A percentile compares a stretch with the other conserved stretches of the same genome.
Evolutionary conservation across 2,113 vertebrate genomes (phyloP).

Genomic region (Zeus faber): DNA sequence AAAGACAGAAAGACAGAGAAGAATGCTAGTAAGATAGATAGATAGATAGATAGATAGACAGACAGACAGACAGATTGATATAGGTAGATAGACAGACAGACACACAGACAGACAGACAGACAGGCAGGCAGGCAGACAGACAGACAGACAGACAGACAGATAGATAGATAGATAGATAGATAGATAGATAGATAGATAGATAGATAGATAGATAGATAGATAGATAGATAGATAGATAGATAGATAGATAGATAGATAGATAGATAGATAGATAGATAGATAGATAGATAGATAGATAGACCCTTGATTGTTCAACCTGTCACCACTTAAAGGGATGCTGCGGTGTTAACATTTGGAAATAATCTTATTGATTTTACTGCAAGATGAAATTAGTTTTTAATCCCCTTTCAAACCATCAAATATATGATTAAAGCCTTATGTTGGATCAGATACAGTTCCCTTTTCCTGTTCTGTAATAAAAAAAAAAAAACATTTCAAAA

Average conservation of each 20-base stretch:
- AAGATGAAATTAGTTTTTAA: constrained; percentile 3
- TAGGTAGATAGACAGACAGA: background rate
- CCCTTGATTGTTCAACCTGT: too few species aligned
- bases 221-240: too few species aligned
- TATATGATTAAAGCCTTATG: background rate
- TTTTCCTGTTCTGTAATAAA: constrained; percentile 57
- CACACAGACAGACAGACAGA: constrained; percentile 1
- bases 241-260: too few species aligned
- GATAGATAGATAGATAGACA: too few species aligned
- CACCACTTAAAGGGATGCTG: background rate
- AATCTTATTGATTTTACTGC: background rate
- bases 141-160: too few species aligned
- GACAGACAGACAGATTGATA: too few species aligned
- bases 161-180: background rate
- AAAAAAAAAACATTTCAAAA: background rate
- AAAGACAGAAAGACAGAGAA: background rate
- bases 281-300: background rate
- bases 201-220: too few species aligned
- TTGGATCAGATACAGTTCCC: constrained; percentile 41
- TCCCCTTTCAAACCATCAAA: constrained; percentile 12
- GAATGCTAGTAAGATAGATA: too few species aligned
- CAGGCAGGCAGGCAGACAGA: too few species aligned
- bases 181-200: too few species aligned
- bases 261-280: too few species aligned
- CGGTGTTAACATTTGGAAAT: background rate